Evolutionary conservation across 2,888 invertebrate species (phyloP).

Genomic region (Drosophila buzzatii): DNA sequence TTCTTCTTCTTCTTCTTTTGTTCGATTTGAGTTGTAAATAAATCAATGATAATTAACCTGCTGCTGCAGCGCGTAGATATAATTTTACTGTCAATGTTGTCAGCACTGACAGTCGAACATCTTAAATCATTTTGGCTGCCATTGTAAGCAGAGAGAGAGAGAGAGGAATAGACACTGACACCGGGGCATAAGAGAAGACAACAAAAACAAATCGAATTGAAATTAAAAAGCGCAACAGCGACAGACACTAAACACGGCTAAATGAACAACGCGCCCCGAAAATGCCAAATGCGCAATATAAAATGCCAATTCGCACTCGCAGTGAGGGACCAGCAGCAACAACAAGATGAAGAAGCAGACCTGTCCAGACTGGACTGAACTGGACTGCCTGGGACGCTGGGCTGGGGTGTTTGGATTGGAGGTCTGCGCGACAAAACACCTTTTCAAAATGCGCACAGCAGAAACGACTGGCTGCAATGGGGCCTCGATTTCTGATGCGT

Average conservation of each 20-base stretch:
- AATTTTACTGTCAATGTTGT: conserved; percentile 80
- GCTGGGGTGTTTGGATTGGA: conserved; percentile 24
- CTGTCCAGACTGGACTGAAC: background rate
- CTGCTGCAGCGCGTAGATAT: conserved; percentile 75
- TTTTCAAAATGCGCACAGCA: conserved; percentile 36
- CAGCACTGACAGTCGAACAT: conserved; percentile 78
- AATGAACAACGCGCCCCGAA: conserved; percentile 75
- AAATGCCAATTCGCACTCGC: conserved; percentile 78
- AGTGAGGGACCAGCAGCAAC: background rate
- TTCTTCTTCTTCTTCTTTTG: background rate
- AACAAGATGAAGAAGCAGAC: too few species aligned
- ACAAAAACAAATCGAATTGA: conserved; percentile 37
- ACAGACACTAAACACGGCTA: conserved; percentile 73
- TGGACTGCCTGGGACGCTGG: conserved; percentile 3
- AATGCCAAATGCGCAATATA: conserved; percentile 75
- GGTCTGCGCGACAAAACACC: conserved; percentile 69
- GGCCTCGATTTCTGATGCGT: conserved; percentile 58
- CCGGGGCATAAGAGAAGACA: background rate
- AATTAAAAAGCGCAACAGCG: conserved; percentile 75
- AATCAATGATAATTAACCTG: conserved; percentile 79
- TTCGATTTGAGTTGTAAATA: conserved; percentile 65
- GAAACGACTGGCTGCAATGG: conserved; percentile 7
- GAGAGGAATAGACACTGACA: conserved; percentile 24
- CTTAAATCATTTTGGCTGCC: conserved; percentile 75
- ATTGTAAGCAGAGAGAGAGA: conserved; percentile 23